Base-by-base conservation (phyloP, 2,113 vertebrate species). In the Macquaria ambigua region DNA sequence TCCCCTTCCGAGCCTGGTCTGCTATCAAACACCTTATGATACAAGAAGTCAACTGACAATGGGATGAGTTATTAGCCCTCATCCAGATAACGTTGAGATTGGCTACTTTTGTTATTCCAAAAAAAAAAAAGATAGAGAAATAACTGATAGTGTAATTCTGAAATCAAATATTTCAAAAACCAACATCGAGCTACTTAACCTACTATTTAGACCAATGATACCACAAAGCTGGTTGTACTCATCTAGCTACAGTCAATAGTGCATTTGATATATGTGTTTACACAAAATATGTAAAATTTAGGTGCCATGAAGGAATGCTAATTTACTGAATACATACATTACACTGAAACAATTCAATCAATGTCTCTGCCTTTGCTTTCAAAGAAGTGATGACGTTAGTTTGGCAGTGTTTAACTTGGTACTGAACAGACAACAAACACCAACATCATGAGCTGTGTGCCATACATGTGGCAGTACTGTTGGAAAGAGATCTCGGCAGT, bases 251-350 rank as follows among this genome's bases (percentile, higher is more conserved):
- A 93, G 93, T 94, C 94, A 90, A 94, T 95, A 95, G 95, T 96
- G 95, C 95, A 96, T 96, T 94, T 94, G 91, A 95, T 94, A 94
- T 92, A 94, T 92, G 93, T 95, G 92, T 93, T 92, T 89, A 94
- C 93, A 95, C 90, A 91, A 94, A 94, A 92, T 92, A 95, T 84
- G 90, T 87, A 89, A 91, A 92, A 89, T 94, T 93, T 93, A 90
- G 95, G 92, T 92, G 93, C 81, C 91, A 85, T 93, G 88, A 92
- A 90, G 93, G 93, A 95, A 95, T 94, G 93, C 91, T 94, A 87
- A 83, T 85, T 91, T 66, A 92, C 93, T 83, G 85, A 89, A 92
- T 78, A 93, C 87, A 90, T 76, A 91, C 77, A 66, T 80, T 77
- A 92, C 93, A 93, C 90, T 28, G 74, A 93, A 91, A 89, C 88